These are phyloP conservation scores for Sciaenops ocellatus DNA, from an alignment of 2,797 vertebrate species.

Conservation along the genomic window DNA sequence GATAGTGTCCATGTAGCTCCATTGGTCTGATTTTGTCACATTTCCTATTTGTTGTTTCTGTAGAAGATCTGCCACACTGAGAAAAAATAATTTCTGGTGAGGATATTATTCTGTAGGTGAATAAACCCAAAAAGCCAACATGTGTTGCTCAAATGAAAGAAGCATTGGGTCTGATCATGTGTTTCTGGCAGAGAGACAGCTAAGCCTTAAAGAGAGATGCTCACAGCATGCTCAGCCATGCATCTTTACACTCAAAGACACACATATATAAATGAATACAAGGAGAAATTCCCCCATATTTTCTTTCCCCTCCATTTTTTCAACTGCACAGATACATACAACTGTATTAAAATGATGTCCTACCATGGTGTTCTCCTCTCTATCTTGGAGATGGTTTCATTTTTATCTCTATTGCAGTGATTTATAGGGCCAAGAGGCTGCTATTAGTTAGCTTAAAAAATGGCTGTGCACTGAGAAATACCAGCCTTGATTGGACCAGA, in stretches of 20 bases:
- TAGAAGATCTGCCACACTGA: constrained; percentile 42
- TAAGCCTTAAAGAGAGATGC: constrained; percentile 36
- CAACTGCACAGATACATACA: constrained; percentile 36
- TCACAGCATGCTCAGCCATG: constrained; percentile 43
- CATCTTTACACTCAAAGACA: constrained; percentile 15
- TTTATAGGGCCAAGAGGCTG: constrained; percentile 77
- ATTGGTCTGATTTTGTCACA: constrained; percentile 49
- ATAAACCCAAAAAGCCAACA: constrained; percentile 47
- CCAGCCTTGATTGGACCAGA: constrained; percentile 76
- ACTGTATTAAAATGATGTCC: constrained; percentile 72
- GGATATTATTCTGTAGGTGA: constrained; percentile 43
- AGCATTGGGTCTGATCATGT: constrained; percentile 48
- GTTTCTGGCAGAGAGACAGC: constrained; percentile 63
- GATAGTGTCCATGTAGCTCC: constrained; percentile 24
- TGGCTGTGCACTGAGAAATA: constrained; percentile 73
- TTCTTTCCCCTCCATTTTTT: background rate
- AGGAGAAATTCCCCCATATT: constrained; percentile 16
- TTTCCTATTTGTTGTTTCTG: constrained; percentile 43
- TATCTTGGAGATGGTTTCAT: constrained; percentile 81
- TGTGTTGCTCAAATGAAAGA: constrained; percentile 64
- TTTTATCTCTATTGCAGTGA: constrained; percentile 81
- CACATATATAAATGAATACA: constrained; percentile 23
- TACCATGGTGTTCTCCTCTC: constrained; percentile 61
- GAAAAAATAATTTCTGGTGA: constrained; percentile 53
- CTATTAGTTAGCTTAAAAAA: constrained; percentile 84